Evolutionary conservation across 1,140 invertebrate genomes (phyloP).

Genomic region (Danaus plexippus): DNA sequence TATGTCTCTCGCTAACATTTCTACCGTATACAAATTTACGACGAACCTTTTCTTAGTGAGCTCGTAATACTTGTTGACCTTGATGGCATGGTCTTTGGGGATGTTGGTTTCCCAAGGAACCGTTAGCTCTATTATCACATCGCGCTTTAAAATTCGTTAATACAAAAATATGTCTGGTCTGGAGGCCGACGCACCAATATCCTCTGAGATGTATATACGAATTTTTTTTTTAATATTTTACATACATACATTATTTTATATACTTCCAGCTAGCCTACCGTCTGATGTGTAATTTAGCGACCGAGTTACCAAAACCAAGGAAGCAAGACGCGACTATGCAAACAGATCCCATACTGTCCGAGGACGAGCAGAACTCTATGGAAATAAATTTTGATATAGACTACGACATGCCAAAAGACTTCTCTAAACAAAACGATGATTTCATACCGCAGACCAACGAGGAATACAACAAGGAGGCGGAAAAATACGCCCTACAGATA

Average conservation of each 20-base stretch:
- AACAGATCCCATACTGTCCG: slow-evolving; percentile 48
- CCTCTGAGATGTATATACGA: too few relatives aligned
- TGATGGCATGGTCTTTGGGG: too few relatives aligned
- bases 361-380: slow-evolving; percentile 43
- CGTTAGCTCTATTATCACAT: too few relatives aligned
- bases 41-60: too few relatives aligned
- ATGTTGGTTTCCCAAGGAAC: too few relatives aligned
- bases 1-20: too few relatives aligned
- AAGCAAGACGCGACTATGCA: slow-evolving; percentile 65
- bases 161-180: too few relatives aligned
- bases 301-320: slow-evolving; percentile 36
- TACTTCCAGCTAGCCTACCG: slow-evolving; percentile 42
- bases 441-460: slow-evolving; percentile 59
- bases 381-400: slow-evolving; percentile 21
- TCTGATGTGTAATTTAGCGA: slow-evolving; percentile 32
- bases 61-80: too few relatives aligned
- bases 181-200: too few relatives aligned
- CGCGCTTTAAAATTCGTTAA: too few relatives aligned
- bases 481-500: slow-evolving; percentile 54
- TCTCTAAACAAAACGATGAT: slow-evolving; percentile 41
- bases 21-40: too few relatives aligned
- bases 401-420: slow-evolving; percentile 46
- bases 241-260: slow-evolving; percentile 2
- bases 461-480: slow-evolving; percentile 58
- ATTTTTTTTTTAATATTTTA: too few relatives aligned